A percentile compares a stretch with the other conserved stretches of the same genome.
phyloP scores from a whole-genome alignment of 2,888 invertebrate genomes.

The Troides oblongomaculatus region DNA sequence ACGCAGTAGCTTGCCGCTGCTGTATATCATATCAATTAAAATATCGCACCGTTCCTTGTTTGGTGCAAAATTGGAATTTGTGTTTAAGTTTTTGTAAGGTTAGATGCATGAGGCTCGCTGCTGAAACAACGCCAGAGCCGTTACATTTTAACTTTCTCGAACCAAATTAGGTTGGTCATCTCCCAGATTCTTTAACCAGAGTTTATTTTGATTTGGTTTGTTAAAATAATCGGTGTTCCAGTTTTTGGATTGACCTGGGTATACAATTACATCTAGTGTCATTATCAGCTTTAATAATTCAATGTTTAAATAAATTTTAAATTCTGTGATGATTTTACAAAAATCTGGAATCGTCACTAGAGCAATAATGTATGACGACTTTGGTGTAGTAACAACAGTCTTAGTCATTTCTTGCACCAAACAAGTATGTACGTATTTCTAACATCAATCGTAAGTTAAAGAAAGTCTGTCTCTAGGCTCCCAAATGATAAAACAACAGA shows the following conservation, averaged over 20 bases:
- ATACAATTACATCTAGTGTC: no score
- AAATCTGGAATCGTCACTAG: background rate
- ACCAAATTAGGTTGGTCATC: background rate
- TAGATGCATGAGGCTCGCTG: slow-evolving; percentile 10
- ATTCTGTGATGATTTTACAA: no score
- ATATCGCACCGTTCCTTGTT: slow-evolving; percentile 50
- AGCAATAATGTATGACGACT: slow-evolving; percentile 3
- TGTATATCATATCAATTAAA: slow-evolving; percentile 34
- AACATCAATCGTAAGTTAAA: slow-evolving; percentile 63
- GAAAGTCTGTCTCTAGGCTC: slow-evolving; percentile 64
- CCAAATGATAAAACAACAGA: slow-evolving; percentile 77
- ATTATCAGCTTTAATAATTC: no score
- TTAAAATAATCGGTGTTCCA: no score
- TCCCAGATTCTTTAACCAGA: background rate
- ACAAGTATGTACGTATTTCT: slow-evolving; percentile 52
- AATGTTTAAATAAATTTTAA: no score
- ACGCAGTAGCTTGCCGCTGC: slow-evolving; percentile 56
- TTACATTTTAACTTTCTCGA: background rate
- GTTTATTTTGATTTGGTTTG: no score
- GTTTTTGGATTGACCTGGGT: no score
- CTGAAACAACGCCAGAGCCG: slow-evolving; percentile 12
- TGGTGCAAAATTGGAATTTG: slow-evolving; percentile 32
- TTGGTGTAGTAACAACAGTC: background rate
- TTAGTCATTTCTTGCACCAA: slow-evolving; percentile 45
- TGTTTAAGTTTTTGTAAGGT: slow-evolving; percentile 9